These are phyloP conservation scores for Sepiola atlantica DNA, from an alignment of 2,888 invertebrate species.

Conservation along the genomic window DNA sequence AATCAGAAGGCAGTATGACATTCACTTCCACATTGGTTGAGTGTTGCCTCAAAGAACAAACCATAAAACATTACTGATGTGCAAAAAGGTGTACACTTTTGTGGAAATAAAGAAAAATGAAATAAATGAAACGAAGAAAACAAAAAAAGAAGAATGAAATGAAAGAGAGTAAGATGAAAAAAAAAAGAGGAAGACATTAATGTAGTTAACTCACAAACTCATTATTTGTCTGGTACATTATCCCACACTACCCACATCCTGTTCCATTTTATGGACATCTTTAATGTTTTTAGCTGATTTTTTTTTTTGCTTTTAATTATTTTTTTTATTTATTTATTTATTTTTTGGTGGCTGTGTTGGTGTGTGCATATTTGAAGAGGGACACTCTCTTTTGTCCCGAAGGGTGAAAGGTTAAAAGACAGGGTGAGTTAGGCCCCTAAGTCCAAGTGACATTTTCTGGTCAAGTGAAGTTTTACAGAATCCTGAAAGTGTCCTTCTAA, in stretches of 20 bases:
- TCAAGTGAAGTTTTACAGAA: constrained; percentile 21
- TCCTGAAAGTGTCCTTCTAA: constrained; percentile 4
- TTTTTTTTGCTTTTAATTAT: neutral
- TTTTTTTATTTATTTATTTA: neutral
- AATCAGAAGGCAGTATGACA: neutral
- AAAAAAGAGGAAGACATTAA: neutral
- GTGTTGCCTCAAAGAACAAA: neutral
- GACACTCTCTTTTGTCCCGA: neutral
- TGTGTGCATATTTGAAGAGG: neutral
- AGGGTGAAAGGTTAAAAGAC: neutral
- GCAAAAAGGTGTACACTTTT: neutral
- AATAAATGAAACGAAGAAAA: no score
- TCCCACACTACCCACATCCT: neutral
- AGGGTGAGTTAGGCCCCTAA: constrained; percentile 23
- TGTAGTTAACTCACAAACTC: constrained; percentile 32
- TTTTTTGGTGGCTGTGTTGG: no score
- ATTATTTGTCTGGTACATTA: constrained; percentile 13
- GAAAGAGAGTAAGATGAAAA: no score
- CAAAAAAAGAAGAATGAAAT: no score
- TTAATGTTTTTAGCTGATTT: neutral
- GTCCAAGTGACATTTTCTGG: constrained; percentile 10
- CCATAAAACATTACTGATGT: neutral
- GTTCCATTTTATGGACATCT: neutral
- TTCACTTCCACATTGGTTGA: neutral
- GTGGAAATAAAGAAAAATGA: no score